Evolutionary conservation across 2,888 invertebrate species (phyloP).

Genomic region (Micoletzkya japonica): DNA sequence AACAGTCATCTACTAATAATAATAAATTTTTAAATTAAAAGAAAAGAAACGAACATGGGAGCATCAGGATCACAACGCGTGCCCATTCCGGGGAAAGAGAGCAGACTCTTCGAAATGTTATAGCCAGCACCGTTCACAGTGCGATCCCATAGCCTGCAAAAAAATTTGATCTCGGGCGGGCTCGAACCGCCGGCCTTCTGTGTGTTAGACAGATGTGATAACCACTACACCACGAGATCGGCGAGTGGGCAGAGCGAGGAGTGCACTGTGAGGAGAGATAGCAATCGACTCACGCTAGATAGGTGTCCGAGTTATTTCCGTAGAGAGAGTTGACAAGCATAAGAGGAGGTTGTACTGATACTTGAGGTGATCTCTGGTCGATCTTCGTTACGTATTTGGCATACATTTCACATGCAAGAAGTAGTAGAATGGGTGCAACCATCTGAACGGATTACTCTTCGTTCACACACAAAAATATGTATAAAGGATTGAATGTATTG

Average conservation of each 20-base stretch:
- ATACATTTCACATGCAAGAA: conserved; percentile 51
- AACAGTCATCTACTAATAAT: background rate
- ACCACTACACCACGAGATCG: conserved; percentile 60
- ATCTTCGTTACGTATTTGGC: conserved; percentile 28
- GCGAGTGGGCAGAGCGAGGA: background rate
- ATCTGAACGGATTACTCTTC: conserved; percentile 30
- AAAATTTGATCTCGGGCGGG: conserved; percentile 56
- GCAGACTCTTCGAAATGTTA: conserved; percentile 31
- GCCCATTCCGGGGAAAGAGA: conserved; percentile 42
- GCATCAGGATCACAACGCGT: conserved; percentile 35
- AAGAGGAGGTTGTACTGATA: conserved; percentile 42
- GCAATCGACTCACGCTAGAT: no score
- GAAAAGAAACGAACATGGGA: conserved; percentile 20
- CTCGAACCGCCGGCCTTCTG: conserved; percentile 62
- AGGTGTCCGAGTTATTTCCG: conserved; percentile 48
- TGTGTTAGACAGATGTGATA: conserved; percentile 63
- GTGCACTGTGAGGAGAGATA: background rate
- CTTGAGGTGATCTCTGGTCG: conserved; percentile 26
- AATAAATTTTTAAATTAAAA: no score
- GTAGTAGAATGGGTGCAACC: conserved; percentile 45
- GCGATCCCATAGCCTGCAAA: conserved; percentile 39
- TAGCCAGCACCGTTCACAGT: conserved; percentile 31
- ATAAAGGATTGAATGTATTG: no score
- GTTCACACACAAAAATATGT: no score
- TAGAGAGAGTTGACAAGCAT: conserved; percentile 43